These are phyloP conservation scores for Vanessa atalanta DNA, from an alignment of 1,140 invertebrate species.

Conservation along the genomic window DNA sequence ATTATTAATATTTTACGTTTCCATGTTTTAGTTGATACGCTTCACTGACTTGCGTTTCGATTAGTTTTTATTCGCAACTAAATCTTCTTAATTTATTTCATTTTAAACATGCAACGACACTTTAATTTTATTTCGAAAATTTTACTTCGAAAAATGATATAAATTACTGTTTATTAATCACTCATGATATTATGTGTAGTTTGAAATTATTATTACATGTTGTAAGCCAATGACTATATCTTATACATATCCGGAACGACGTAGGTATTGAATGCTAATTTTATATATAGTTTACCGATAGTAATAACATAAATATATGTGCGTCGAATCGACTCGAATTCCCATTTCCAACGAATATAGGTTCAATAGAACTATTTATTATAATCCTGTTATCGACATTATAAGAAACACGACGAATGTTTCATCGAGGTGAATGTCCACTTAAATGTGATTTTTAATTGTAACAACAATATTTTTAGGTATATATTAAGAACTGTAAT, in stretches of 20 bases:
- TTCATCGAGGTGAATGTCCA: constrained; percentile 40
- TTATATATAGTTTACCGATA: not conserved
- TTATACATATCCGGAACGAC: constrained; percentile 15
- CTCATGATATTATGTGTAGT: not conserved
- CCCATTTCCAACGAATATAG: constrained; percentile 49
- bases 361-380: constrained; percentile 69
- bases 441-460: constrained; percentile 25
- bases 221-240: not conserved
- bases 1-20: not conserved
- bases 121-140: not conserved
- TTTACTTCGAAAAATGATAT: not conserved
- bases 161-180: not conserved
- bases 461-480: not conserved
- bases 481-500: too few species aligned
- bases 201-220: not conserved
- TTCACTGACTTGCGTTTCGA: constrained; percentile 11
- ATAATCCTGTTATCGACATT: constrained; percentile 47
- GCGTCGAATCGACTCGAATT: constrained; percentile 24
- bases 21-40: not conserved
- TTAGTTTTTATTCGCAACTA: constrained; percentile 20
- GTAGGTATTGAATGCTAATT: not conserved
- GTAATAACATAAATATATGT: constrained; percentile 5
- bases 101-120: constrained; percentile 17
- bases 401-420: constrained; percentile 30
- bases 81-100: constrained; percentile 17